Evolutionary conservation across 2,888 invertebrate species (phyloP), one percentile per base, ranked within the genome.

Genomic region (Lymantria dispar): DNA sequence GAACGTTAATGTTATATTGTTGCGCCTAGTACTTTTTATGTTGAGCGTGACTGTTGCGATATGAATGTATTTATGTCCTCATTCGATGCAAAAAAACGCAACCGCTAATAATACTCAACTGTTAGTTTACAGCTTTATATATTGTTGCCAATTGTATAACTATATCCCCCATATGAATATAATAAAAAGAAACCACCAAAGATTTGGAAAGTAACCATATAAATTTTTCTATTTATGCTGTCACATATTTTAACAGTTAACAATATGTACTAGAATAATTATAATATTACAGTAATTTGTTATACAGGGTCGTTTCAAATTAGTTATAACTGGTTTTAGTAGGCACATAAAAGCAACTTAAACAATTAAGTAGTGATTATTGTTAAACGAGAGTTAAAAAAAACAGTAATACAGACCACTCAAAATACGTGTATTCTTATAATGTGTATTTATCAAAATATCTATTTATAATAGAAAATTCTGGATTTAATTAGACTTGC

Each of bases 151-250:
- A 45, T 54, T 55, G 52, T 52, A 56, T 60, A 60, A 33, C 57
- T 59, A 51, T 47, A 52, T 57, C 47, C 50, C 52, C 50, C 52
- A 44, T 58, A 49, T 48, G 8, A 51, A 51, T 52, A 48, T 58
- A 70, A 74, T 65, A 62, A 71, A 76, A 75, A 73, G 69, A 69
- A 22, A 69, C 72, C 75, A 78, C 79, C 75, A 78, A 82, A 82
- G 78, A 80, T 74, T 76, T 77, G 60, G 72, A 61, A 65, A 56
- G 47, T 69, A 67, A 68, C 65, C 59, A 62, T 62, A 57, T 45
- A 62, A 68, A 64, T 10, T 60, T 62, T 56, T 51, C 50, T 59
- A n/a, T 47, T 62, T 53, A 61, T 48, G 50, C 55, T 60, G 52
- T 58, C 52, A 57, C 50, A 50, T 50, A 50, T 55, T 52, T 48